Evolutionary conservation across 2,888 invertebrate species (phyloP).

Genomic region (Dioctria rufipes): DNA sequence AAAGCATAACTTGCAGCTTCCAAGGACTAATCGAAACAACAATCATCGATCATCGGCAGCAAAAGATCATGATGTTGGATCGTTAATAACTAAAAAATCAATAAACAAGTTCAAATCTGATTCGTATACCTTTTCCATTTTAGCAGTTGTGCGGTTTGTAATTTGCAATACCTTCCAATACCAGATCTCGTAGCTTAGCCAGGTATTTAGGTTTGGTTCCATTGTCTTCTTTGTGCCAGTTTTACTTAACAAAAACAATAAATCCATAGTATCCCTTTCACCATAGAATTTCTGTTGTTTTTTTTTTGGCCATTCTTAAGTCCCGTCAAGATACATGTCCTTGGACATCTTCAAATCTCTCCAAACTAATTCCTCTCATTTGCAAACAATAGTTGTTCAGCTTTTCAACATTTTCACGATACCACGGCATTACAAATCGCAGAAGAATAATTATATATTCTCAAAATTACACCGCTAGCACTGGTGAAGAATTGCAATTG

Average conservation of each 20-base stretch:
- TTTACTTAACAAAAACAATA: constrained; percentile 82
- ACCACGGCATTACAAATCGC: no score
- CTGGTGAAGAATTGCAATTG: no score
- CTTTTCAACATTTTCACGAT: no score
- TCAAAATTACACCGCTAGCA: no score
- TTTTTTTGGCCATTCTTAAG: constrained; percentile 86
- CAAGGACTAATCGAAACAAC: constrained; percentile 71
- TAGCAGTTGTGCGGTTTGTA: constrained; percentile 88
- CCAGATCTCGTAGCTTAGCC: constrained; percentile 79
- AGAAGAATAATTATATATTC: no score
- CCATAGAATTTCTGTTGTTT: constrained; percentile 93
- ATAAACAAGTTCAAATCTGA: constrained; percentile 79
- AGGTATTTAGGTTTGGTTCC: constrained; percentile 65
- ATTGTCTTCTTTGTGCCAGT: constrained; percentile 73
- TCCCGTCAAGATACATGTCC: no score
- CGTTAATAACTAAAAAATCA: constrained; percentile 84
- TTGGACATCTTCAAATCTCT: no score
- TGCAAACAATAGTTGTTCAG: no score
- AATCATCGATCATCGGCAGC: constrained; percentile 70
- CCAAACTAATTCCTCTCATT: no score
- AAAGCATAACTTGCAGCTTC: constrained; percentile 80
- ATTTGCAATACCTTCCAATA: constrained; percentile 89
- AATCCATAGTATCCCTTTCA: constrained; percentile 94
- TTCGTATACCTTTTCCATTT: constrained; percentile 85
- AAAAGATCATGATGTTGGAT: no score